Evolutionary conservation across 1,140 invertebrate genomes (phyloP).

Genomic region (Bombus affinis): DNA sequence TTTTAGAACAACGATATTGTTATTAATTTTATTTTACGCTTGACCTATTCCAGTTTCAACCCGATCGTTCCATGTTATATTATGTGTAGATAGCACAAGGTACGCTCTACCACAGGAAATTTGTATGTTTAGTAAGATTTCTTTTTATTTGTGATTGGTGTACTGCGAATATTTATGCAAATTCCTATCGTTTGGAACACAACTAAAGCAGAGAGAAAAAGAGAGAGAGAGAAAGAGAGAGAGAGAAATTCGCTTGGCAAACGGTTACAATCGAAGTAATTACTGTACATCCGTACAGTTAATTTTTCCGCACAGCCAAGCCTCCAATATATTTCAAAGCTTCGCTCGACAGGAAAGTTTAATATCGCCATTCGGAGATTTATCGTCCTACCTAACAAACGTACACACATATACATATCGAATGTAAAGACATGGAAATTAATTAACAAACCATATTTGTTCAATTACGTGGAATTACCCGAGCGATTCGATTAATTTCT

Average conservation of each 20-base stretch:
- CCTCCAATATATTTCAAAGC: not conserved
- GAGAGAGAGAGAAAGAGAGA: too few relatives aligned
- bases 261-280: too few relatives aligned
- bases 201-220: too few relatives aligned
- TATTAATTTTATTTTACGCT: not conserved
- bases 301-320: too few relatives aligned
- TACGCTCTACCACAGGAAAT: too few relatives aligned
- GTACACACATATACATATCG: not conserved
- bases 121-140: too few relatives aligned
- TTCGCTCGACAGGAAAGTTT: not conserved
- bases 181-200: too few relatives aligned
- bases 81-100: too few relatives aligned
- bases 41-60: not conserved
- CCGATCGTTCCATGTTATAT: not conserved
- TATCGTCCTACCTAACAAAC: not conserved
- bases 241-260: too few relatives aligned
- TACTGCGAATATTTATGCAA: too few relatives aligned
- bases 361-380: not conserved
- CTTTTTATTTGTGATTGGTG: too few relatives aligned
- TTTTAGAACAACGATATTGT: not conserved
- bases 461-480: not conserved
- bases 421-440: not conserved
- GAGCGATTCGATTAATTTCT: not conserved
- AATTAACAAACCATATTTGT: constrained; percentile 1
- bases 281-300: too few relatives aligned